A percentile compares a stretch with the other conserved stretches of the same genome.
phyloP scores from a whole-genome alignment of 2,113 vertebrate species.

The Callipepla squamata region DNA sequence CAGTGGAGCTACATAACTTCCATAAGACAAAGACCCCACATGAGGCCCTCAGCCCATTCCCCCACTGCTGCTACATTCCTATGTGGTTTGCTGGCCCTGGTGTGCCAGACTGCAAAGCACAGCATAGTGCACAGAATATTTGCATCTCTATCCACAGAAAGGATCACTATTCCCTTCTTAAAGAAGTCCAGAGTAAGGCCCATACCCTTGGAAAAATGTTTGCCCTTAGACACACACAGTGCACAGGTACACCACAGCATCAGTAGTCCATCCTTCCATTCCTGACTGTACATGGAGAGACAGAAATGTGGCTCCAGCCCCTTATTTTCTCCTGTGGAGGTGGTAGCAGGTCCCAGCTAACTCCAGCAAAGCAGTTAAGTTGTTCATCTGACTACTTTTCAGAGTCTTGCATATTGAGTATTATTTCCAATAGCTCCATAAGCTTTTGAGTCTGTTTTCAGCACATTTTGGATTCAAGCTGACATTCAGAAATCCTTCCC shows the following conservation, averaged over 20 bases:
- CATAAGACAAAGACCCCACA: rapidly evolving
- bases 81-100: not conserved
- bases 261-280: not conserved
- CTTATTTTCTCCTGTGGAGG: not conserved
- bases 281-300: not conserved
- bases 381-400: not conserved
- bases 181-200: not conserved
- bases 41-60: not conserved
- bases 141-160: not conserved
- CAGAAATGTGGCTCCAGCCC: not conserved
- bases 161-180: not conserved
- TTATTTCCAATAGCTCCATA: not conserved
- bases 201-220: not conserved
- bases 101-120: not conserved
- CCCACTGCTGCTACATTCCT: too few relatives aligned
- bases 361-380: not conserved
- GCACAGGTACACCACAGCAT: not conserved
- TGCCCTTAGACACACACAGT: not conserved
- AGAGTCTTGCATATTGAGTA: not conserved
- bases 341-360: not conserved
- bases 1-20: not conserved
- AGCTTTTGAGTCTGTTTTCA: not conserved
- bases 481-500: not conserved
- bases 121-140: not conserved
- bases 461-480: not conserved